Evolutionary conservation across 1,140 invertebrate species (phyloP), one percentile per base, ranked within the genome.

Genomic region (Adelges cooleyi): DNA sequence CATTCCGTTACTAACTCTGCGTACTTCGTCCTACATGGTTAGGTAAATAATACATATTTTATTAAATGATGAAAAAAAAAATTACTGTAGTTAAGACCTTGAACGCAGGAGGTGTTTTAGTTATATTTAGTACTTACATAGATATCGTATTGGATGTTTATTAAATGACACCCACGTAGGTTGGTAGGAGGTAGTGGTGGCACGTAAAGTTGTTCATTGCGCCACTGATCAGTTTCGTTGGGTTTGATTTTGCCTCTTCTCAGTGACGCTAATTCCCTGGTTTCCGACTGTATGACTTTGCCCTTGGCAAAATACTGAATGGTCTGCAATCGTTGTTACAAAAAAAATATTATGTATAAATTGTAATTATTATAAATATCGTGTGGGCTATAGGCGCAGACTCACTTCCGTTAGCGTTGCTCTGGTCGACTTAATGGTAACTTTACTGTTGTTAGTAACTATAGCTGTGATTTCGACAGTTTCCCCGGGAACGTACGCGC

Each of bases 181-280:
- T 95, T 93, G 20, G 93, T 96, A 11, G 95, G 95, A 49, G 93
- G 93, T 68, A 97, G 77, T 18, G 94, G 91, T 65, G 94, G 93
- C 65, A 97, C 90, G 74, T 92, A 92, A 51, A 96, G 82, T 74
- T 91, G 85, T 75, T 95, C 91, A 72, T 87, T 89, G 46, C 85
- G 81, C 91, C 91, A 96, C 74, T 89, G 84, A 72, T 92, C 89
- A 44, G 81, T 82, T 68, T 85, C 85, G 5, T 87, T 87, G 1
- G 89, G 82, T 54, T 86, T 81, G 56, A 92, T 87, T 77, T 91
- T 91, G 6, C 91, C 91, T 69, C 87, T 81, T 22, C 81, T 81
- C 46, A 92, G 78, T 11, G 86, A 83, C 2, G 90, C 87, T 70
- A 95, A 75, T 75, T 93, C 90, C 70, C 91, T 80, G 46, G 86